Percentiles rank a stretch among this genome's conserved stretches.
Evolutionary conservation across 2,888 invertebrate genomes (phyloP).

Genomic region (Cryptocephalus moraei): DNA sequence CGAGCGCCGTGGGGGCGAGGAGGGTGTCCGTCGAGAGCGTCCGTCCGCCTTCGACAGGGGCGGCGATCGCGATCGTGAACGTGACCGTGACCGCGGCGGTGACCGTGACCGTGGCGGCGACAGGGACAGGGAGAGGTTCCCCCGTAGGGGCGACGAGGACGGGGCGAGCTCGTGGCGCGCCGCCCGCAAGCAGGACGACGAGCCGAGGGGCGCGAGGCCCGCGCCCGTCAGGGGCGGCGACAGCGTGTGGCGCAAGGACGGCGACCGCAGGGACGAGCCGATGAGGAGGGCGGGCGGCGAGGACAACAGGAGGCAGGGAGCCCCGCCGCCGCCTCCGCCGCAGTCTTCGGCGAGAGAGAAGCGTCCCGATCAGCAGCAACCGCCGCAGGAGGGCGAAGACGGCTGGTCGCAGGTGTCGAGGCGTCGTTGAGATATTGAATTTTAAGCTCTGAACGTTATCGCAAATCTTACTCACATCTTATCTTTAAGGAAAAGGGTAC

Average conservation of each 20-base stretch:
- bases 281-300: constrained; percentile 14
- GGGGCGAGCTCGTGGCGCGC: constrained; percentile 17
- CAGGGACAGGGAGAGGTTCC: not conserved
- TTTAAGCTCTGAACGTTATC: too few species aligned
- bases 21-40: constrained; percentile 3
- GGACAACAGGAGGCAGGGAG: constrained; percentile 6
- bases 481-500: too few species aligned
- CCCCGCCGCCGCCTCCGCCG: constrained; percentile 17
- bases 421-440: constrained; percentile 21
- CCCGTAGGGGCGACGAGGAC: constrained; percentile 11
- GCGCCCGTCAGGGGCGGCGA: constrained; percentile 8
- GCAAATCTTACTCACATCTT: too few species aligned
- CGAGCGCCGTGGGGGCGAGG: constrained; percentile 4
- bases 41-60: not conserved
- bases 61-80: constrained; percentile 3
- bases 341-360: constrained; percentile 23
- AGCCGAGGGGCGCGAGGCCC: constrained; percentile 9
- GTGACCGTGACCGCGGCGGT: constrained; percentile 2
- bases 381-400: constrained; percentile 28
- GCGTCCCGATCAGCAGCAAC: constrained; percentile 8
- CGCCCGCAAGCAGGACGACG: constrained; percentile 13
- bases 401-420: constrained; percentile 31
- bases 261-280: constrained; percentile 18
- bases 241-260: constrained; percentile 10
- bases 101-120: constrained; percentile 5